Base-by-base conservation (phyloP, 2,888 invertebrate genomes). In the Drosophila parthenogenetica region DNA sequence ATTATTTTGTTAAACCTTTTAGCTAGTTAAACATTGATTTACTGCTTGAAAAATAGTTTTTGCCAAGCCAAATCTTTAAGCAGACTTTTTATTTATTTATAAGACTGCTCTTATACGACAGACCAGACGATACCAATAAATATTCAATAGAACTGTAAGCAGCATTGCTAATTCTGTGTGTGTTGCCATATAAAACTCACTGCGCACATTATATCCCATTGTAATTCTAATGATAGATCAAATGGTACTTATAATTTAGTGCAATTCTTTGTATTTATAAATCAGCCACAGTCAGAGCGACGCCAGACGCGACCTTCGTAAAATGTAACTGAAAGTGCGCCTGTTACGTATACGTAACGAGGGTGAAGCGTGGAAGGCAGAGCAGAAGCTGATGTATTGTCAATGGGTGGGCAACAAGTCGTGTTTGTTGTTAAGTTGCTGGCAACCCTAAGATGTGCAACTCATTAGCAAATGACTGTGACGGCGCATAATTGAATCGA, bases 221-320 rank as follows among this genome's bases (percentile, higher is more conserved):
- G 46, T 57, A 19, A 51, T 69, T 73, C 77, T 73, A 77, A 76
- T 76, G 77, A 59, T 69, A 73, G 75, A 73, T 69, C 65, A 66
- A 49, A 45, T 57, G 45, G 54, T 82, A 74, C 77, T 77, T 84
- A 65, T 77, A 87, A 87, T 77, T 79, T 74, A 73, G 45, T 79
- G 72, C 62, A 64, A 57, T 79, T 78, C 74, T 70, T 75, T 77
- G 66, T 83, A 77, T 84, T 84, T 83, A 77, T 77, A 79, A 85
- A 70, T 66, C 54, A 49, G 67, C 68, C 79, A 42, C 62, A 72
- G 70, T 77, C 75, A 35, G n/a, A 46, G 42, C 50, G 76, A 46
- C 74, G 69, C 69, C 57, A 58, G 53, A n/a, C 32, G 62, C 59
- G 79, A 83, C 83, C 87, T 87, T 83, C 77, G 67, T 64, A 48